Evolutionary conservation across 2,888 invertebrate species (phyloP).

Genomic region (Melikaiella ostensackeni): DNA sequence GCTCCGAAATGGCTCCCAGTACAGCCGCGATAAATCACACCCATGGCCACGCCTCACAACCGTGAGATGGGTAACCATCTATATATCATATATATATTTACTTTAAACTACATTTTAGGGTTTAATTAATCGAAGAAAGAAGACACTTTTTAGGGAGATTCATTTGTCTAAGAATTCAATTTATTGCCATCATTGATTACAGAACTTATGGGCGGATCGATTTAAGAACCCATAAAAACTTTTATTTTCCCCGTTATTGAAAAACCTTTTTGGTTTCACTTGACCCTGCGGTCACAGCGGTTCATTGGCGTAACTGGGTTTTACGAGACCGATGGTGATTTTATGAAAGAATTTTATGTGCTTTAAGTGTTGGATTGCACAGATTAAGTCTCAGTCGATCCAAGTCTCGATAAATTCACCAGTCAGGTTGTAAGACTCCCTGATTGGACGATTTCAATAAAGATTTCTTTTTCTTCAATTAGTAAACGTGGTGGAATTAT

Average conservation of each 20-base stretch:
- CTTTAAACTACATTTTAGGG: neutral
- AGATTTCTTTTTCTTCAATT: slow-evolving; percentile 36
- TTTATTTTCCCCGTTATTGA: slow-evolving; percentile 35
- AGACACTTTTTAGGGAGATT: slow-evolving; percentile 10
- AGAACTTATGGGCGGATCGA: neutral
- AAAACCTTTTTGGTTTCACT: slow-evolving; percentile 26
- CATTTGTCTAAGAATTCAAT: neutral
- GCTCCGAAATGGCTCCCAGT: too few species aligned
- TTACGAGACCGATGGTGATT: slow-evolving; percentile 34
- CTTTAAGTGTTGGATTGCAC: slow-evolving; percentile 37
- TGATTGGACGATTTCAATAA: slow-evolving; percentile 36
- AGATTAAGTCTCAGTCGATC: slow-evolving; percentile 31
- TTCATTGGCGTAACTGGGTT: slow-evolving; percentile 35
- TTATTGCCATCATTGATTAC: slow-evolving; percentile 14
- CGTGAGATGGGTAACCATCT: too few species aligned
- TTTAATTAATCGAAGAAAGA: neutral
- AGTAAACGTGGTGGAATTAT: slow-evolving; percentile 1
- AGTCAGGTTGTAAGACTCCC: slow-evolving; percentile 32
- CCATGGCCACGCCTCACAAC: too few species aligned
- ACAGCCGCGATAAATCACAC: too few species aligned
- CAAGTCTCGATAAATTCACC: slow-evolving; percentile 35
- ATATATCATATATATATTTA: neutral
- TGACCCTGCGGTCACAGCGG: slow-evolving; percentile 22
- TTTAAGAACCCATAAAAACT: slow-evolving; percentile 23
- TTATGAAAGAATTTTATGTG: slow-evolving; percentile 40